phyloP scores from a whole-genome alignment of 64 coral and sea anemone species.

The Astreopora myriophthalma region DNA sequence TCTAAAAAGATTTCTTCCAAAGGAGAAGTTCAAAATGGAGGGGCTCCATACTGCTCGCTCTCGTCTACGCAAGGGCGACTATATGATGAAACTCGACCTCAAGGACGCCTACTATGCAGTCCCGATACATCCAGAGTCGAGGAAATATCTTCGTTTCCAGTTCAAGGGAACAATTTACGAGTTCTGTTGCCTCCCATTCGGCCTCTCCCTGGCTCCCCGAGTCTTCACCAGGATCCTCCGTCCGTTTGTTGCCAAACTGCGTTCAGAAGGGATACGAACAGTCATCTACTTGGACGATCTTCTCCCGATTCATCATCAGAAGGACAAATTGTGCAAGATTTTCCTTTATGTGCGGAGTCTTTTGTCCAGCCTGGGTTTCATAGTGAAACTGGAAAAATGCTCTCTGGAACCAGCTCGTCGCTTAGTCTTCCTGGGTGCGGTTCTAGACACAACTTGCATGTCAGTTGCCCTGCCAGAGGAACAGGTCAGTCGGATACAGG shows the following conservation, averaged over 20 bases:
- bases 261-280: conserved; percentile 28
- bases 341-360: conserved; percentile 8
- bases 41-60: conserved; percentile 18
- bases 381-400: no score
- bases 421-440: no score
- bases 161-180: conserved; percentile 8
- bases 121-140: conserved; percentile 9
- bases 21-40: conserved; percentile 58
- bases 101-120: conserved; percentile 42
- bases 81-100: conserved; percentile 52
- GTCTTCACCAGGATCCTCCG: conserved; percentile 36
- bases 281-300: conserved; percentile 64
- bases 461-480: no score
- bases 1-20: conserved; percentile 36
- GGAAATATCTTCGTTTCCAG: conserved; percentile 46
- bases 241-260: conserved; percentile 4
- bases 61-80: neutral
- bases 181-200: conserved; percentile 48
- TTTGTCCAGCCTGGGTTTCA: no score
- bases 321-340: neutral
- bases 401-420: no score
- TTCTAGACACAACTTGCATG: no score
- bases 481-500: no score
- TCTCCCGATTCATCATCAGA: conserved; percentile 32
- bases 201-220: conserved; percentile 25